Evolutionary conservation across 2,888 invertebrate species (phyloP), one percentile per base, ranked within the genome.

Genomic region (Synanthedon andrenaeformis): DNA sequence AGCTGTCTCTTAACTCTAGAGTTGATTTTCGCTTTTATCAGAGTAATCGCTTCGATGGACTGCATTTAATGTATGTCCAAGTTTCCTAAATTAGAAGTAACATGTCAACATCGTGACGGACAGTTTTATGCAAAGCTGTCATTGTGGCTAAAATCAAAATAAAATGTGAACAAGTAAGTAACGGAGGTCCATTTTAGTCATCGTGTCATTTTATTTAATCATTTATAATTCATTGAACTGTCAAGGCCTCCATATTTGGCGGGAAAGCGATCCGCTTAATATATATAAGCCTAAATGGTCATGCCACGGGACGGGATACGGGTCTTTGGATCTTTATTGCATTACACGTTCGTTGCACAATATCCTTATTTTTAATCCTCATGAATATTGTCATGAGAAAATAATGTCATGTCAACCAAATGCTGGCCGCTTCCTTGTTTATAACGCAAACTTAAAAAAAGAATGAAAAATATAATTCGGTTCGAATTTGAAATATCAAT

Each of bases 181-280:
- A 35, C 74, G 70, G 74, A 73, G 69, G 70, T 35, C 67, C 70
- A 64, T 64, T 67, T 69, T 66, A 66, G 67, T 67, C 70, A 66
- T 12, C 68, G 65, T 70, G 74, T 76, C 77, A 73, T 76, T 76
- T 80, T 79, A 76, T 76, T 71, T 84, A 81, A 82, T 84, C 83
- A 79, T 76, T 35, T 35, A 79, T 82, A 82, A 82, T 83, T 85
- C 85, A 82, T 74, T 72, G 76, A 76, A 78, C 82, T 84, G 86
- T 85, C 83, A 82, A 72, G 75, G 74, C 71, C 60, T 62, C 86
- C 84, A 72, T 84, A 84, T 84, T 83, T 85, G 87, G 86, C 77
- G 84, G 79, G 86, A 87, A 86, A 87, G 86, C 84, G 81, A 85
- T 83, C 80, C 77, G 80, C 80, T 82, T 82, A 75, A 35, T 35